phyloP scores from a whole-genome alignment of 2,888 invertebrate species.

The Orthosia incerta region DNA sequence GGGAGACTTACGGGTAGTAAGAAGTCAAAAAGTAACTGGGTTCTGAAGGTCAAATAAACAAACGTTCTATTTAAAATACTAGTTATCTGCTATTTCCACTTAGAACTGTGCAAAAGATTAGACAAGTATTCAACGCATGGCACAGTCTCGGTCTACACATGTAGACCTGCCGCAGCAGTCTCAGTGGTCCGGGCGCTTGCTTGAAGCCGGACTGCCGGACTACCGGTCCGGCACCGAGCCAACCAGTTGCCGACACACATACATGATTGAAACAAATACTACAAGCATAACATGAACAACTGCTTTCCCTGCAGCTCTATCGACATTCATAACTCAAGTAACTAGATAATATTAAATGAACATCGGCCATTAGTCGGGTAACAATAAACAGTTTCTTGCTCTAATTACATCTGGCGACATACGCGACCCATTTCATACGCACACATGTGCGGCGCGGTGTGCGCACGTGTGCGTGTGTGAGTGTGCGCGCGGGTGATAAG shows the following conservation, averaged over 20 bases:
- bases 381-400: constrained; percentile 78
- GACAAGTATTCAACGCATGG: background rate
- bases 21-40: background rate
- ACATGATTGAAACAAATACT: constrained; percentile 20
- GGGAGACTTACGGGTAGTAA: too few species aligned
- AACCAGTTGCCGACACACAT: background rate
- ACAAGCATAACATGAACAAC: background rate
- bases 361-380: constrained; percentile 59
- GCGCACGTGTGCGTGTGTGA: constrained; percentile 22
- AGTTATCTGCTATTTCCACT: background rate
- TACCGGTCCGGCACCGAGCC: constrained; percentile 6
- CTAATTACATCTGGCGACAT: constrained; percentile 78
- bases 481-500: constrained; percentile 76
- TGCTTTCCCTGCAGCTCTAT: constrained; percentile 19
- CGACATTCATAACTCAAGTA: constrained; percentile 35
- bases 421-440: constrained; percentile 75
- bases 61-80: background rate
- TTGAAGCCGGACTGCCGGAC: background rate
- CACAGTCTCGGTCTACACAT: background rate
- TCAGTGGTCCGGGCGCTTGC: background rate
- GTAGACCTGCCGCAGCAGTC: background rate
- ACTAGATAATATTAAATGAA: constrained; percentile 43
- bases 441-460: constrained; percentile 46
- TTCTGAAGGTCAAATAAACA: too few species aligned
- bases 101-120: background rate